Percentiles rank a stretch among this genome's conserved stretches.
Conservation (phyloP, 2,113 vertebrate genomes). For the Sphyrna mokarran region DNA sequence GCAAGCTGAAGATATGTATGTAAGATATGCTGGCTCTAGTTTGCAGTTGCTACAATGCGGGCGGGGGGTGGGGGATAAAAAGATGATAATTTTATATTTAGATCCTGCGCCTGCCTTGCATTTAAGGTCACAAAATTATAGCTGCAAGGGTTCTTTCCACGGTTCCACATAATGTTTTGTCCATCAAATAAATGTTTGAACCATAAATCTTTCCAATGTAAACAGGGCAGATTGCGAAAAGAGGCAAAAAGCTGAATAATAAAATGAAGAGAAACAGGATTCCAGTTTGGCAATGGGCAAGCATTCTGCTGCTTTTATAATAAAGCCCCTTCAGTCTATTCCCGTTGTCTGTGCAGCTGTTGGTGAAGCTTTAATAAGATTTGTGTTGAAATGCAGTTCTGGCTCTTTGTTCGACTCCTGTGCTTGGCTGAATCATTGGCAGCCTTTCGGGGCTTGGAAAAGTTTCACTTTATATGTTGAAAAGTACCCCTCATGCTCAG, state of each 20-base stretch:
- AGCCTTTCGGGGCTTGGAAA: conserved; percentile 33
- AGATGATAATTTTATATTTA: conserved; percentile 9
- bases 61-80: no score
- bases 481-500: conserved; percentile 27
- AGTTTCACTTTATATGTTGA: conserved; percentile 23
- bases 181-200: conserved; percentile 31
- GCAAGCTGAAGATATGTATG: conserved; percentile 17
- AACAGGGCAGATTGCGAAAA: conserved; percentile 29
- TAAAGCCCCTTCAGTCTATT: conserved; percentile 33
- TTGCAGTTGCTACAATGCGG: conserved; percentile 3
- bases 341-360: conserved; percentile 33
- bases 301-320: conserved; percentile 25
- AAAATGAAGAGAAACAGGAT: conserved; percentile 5
- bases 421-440: conserved; percentile 24
- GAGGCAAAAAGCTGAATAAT: conserved; percentile 15
- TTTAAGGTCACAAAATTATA: conserved; percentile 34
- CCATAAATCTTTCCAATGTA: conserved; percentile 22
- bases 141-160: conserved; percentile 29
- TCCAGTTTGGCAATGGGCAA: background rate
- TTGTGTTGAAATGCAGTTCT: conserved; percentile 37
- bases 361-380: conserved; percentile 37
- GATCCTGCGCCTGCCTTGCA: background rate
- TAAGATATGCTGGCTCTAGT: conserved; percentile 4
- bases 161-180: conserved; percentile 8
- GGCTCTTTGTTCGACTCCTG: conserved; percentile 33